phyloP scores from a whole-genome alignment of 2,113 vertebrate genomes.

The Colaptes auratus region DNA sequence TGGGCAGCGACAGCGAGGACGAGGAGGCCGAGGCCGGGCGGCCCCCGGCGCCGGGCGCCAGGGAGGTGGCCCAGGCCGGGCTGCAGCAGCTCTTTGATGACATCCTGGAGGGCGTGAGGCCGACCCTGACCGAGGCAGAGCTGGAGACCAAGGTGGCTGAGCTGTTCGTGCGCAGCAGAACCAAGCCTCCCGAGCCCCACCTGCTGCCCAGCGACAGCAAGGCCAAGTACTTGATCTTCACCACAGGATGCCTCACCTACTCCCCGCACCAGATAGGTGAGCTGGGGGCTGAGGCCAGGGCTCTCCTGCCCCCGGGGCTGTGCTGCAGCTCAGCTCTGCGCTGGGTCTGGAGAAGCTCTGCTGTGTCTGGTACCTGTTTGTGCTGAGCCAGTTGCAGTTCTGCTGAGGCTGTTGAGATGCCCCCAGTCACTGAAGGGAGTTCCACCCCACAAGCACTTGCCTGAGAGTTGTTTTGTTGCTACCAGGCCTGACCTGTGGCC shows the following conservation, averaged over 20 bases:
- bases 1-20: conserved; percentile 80
- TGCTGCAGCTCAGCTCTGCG: fast-evolving
- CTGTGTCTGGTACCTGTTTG: background rate
- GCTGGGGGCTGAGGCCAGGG: background rate
- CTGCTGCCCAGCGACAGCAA: conserved; percentile 69
- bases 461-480: background rate
- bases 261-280: conserved; percentile 97
- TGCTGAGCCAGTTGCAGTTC: background rate
- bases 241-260: conserved; percentile 96
- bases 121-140: conserved; percentile 69
- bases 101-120: conserved; percentile 66
- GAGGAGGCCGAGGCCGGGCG: conserved; percentile 60
- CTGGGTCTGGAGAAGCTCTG: background rate
- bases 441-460: background rate
- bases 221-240: conserved; percentile 95
- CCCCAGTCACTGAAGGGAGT: background rate
- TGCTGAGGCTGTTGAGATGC: background rate
- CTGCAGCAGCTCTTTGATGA: conserved; percentile 74
- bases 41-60: fast-evolving
- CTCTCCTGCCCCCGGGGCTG: background rate
- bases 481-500: fast-evolving
- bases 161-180: conserved; percentile 83
- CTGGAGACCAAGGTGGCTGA: conserved; percentile 88
- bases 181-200: conserved; percentile 77
- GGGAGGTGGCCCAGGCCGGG: conserved; percentile 12